Evolutionary conservation across 2,113 vertebrate species (phyloP).

Genomic region (Acanthochromis polyacanthus): DNA sequence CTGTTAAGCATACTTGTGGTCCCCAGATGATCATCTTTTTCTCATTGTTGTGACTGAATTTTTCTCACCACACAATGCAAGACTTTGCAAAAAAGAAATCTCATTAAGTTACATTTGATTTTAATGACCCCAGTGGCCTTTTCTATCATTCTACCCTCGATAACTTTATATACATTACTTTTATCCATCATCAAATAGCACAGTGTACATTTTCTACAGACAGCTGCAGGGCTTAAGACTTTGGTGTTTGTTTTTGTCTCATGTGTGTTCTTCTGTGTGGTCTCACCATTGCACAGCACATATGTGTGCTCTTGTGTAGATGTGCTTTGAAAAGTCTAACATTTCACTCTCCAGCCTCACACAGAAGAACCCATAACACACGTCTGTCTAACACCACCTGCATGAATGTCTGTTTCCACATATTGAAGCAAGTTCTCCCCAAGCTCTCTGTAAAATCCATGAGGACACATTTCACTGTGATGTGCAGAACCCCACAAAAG

Average conservation of each 20-base stretch:
- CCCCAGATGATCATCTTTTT: too few species aligned
- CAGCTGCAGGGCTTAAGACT: constrained; percentile 6
- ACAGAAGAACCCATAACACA: neutral
- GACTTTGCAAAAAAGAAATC: neutral
- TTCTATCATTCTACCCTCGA: neutral
- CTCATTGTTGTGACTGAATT: neutral
- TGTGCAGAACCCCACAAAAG: constrained; percentile 47
- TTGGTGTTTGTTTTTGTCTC: constrained; percentile 40
- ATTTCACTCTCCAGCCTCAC: constrained; percentile 7
- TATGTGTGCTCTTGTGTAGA: neutral
- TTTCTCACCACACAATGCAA: neutral
- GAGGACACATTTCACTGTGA: constrained; percentile 48
- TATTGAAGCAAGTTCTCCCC: constrained; percentile 29
- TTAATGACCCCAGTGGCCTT: constrained; percentile 4
- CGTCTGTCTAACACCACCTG: constrained; percentile 21
- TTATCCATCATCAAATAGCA: neutral
- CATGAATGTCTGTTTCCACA: constrained; percentile 44
- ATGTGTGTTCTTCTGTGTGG: neutral
- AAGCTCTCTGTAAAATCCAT: constrained; percentile 43
- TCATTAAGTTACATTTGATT: constrained; percentile 2
- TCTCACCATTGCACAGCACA: neutral
- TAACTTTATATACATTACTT: constrained; percentile 3
- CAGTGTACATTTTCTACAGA: constrained; percentile 11
- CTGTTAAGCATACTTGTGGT: neutral
- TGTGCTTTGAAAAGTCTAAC: neutral